Conservation (phyloP, 2,888 invertebrate species). For the Trissolcus japonicus region DNA sequence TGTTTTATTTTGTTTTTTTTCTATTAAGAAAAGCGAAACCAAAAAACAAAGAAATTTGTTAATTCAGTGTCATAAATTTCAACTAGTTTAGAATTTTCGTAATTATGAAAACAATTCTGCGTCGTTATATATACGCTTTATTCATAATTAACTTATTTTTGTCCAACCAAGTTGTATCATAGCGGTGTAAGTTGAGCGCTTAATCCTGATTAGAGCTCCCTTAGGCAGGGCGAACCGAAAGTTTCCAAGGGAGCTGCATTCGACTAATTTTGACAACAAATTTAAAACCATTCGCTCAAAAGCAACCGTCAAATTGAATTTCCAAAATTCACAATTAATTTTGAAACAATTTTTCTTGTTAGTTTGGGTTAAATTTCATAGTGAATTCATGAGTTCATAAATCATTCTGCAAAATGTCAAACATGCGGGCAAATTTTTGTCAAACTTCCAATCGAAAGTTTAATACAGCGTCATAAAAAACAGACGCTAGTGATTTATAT, state of each 20-base stretch:
- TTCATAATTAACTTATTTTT: constrained; percentile 25
- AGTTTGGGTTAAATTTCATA: neutral
- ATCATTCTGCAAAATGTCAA: too few species aligned
- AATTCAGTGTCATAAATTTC: neutral
- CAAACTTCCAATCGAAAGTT: neutral
- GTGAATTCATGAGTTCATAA: too few species aligned
- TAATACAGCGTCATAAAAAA: too few species aligned
- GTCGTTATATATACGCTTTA: neutral
- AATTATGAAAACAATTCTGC: constrained; percentile 6
- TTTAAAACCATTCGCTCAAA: constrained; percentile 8
- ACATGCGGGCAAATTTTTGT: too few species aligned
- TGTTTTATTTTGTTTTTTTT: neutral
- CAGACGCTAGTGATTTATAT: neutral
- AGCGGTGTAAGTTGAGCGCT: constrained; percentile 25
- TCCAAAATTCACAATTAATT: neutral
- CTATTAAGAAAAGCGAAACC: neutral
- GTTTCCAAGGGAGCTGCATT: constrained; percentile 9
- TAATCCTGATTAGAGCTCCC: constrained; percentile 34
- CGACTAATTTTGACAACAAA: constrained; percentile 17
- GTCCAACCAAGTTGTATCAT: constrained; percentile 14
- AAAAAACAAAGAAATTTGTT: neutral
- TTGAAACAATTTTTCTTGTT: neutral
- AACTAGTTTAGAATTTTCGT: neutral
- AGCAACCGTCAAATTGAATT: neutral
- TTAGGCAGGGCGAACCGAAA: constrained; percentile 21